Percentiles rank a stretch among this genome's conserved stretches.
Evolutionary conservation across 2,113 vertebrate species (phyloP).

Genomic region (Mustela nigripes): DNA sequence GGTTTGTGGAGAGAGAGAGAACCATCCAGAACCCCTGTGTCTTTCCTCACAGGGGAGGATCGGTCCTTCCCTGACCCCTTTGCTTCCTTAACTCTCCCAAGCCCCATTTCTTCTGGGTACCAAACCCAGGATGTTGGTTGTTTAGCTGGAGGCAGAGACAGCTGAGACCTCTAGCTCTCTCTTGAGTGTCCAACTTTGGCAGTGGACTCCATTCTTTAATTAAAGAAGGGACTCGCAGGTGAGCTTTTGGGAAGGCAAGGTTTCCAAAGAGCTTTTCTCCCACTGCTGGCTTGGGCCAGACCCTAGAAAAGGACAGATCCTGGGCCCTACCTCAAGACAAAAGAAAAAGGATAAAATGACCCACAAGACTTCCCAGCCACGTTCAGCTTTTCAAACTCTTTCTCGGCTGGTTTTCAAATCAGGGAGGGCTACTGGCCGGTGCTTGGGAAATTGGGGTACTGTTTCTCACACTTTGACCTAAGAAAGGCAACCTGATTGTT

Average conservation of each 20-base stretch:
- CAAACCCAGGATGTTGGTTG: background rate
- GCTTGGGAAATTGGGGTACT: background rate
- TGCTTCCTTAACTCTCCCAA: background rate
- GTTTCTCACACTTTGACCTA: background rate
- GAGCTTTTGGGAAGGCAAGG: background rate
- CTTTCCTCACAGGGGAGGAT: background rate
- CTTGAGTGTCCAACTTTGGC: background rate
- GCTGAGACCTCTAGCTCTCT: background rate
- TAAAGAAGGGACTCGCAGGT: background rate
- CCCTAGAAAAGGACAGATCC: background rate
- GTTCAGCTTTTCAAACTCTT: background rate
- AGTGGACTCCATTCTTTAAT: background rate
- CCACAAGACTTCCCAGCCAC: rapidly evolving
- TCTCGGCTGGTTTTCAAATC: background rate
- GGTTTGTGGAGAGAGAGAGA: background rate
- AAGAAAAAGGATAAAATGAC: background rate
- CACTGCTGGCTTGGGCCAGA: background rate
- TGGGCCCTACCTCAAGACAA: background rate
- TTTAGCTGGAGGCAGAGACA: background rate
- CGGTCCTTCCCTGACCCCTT: rapidly evolving
- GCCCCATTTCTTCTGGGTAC: background rate
- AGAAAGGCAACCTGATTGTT: background rate
- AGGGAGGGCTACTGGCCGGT: background rate
- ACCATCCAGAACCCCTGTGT: too few relatives aligned
- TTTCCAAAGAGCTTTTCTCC: background rate